Percentiles rank a stretch among this genome's conserved stretches.
These are phyloP conservation scores for Leptinotarsa texana DNA, from an alignment of 1,140 invertebrate species.

Conservation along the genomic window DNA sequence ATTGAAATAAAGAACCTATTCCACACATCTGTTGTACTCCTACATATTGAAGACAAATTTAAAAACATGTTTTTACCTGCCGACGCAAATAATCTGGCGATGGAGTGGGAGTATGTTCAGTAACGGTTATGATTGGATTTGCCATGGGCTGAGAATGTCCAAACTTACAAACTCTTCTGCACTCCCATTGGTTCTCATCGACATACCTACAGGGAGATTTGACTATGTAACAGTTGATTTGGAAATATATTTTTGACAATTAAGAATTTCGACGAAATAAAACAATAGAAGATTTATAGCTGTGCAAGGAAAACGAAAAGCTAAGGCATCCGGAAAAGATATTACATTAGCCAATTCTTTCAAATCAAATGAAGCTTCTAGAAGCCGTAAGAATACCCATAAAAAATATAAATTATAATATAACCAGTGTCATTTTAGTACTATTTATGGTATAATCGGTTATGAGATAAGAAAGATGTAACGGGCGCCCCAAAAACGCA, in stretches of 20 bases:
- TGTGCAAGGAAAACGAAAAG: background rate
- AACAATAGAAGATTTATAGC: background rate
- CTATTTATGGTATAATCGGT: no score
- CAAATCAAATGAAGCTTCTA: conserved; percentile 13
- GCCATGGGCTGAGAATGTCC: conserved; percentile 53
- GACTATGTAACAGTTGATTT: background rate
- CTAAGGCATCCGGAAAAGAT: conserved; percentile 13
- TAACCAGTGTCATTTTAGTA: no score
- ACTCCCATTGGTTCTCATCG: conserved; percentile 63
- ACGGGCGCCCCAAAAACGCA: no score
- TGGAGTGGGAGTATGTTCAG: conserved; percentile 88
- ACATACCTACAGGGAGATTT: conserved; percentile 60
- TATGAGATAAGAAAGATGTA: no score
- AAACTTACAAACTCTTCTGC: conserved; percentile 54
- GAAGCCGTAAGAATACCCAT: conserved; percentile 14
- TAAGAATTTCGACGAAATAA: background rate
- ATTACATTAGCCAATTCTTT: conserved; percentile 27
- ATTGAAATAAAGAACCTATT: no score
- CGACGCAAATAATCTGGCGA: conserved; percentile 80
- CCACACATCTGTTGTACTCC: no score
- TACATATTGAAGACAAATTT: background rate
- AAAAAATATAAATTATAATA: background rate
- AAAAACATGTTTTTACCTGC: conserved; percentile 63
- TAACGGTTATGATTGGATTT: conserved; percentile 95
- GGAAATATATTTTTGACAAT: no score